Conservation (phyloP, 2,888 invertebrate genomes). For the Drosophila tanythrix region DNA sequence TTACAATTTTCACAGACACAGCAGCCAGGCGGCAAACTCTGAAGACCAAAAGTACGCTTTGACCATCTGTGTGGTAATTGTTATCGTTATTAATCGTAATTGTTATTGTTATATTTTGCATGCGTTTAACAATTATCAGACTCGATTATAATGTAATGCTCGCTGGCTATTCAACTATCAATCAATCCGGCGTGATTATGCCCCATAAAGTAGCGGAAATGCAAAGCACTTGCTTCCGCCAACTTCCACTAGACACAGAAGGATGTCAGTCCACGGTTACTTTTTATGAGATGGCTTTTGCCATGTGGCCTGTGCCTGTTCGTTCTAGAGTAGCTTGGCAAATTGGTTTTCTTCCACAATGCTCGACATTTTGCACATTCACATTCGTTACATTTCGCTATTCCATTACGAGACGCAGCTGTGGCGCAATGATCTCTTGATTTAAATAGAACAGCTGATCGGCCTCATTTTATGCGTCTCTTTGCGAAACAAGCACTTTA, state of each 20-base stretch:
- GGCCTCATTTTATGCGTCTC: not conserved
- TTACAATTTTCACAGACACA: conserved; percentile 49
- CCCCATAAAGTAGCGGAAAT: conserved; percentile 58
- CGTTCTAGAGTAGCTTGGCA: conserved; percentile 14
- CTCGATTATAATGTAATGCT: conserved; percentile 40
- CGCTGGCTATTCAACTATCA: conserved; percentile 53
- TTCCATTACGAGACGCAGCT: not conserved
- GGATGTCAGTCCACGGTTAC: conserved; percentile 48
- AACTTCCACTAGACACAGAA: conserved; percentile 28
- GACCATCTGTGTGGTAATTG: conserved; percentile 23
- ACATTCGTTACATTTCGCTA: not conserved
- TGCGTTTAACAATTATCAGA: conserved; percentile 12
- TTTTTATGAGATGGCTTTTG: conserved; percentile 43
- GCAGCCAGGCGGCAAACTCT: conserved; percentile 43
- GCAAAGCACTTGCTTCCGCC: conserved; percentile 67
- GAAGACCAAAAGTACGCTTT: conserved; percentile 48
- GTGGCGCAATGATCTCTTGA: not conserved
- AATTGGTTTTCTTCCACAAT: not conserved
- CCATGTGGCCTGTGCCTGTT: conserved; percentile 23
- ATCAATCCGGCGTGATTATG: conserved; percentile 31
- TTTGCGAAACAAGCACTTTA: not conserved
- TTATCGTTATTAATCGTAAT: conserved; percentile 15
- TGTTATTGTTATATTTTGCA: conserved; percentile 18
- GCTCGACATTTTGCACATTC: not conserved
- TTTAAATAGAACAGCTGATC: not conserved